A percentile compares a stretch with the other conserved stretches of the same genome.
phyloP scores from a whole-genome alignment of 2,888 invertebrate species.

The Aproaerema taeniolella region DNA sequence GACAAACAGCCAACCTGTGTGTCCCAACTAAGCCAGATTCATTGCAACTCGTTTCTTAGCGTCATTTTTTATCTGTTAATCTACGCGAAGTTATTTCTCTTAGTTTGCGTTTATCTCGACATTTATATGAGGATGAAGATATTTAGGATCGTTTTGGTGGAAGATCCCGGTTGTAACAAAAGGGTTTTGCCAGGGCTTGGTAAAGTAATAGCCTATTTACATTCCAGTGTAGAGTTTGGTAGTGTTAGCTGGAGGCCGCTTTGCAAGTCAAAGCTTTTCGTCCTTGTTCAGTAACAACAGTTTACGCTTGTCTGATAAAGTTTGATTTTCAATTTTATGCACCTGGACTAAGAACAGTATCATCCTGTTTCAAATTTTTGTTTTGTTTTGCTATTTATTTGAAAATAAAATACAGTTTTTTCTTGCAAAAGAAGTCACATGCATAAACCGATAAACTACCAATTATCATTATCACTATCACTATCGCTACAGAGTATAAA shows the following conservation, averaged over 20 bases:
- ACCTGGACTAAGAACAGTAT: no score
- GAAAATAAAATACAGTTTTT: no score
- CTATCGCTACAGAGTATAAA: no score
- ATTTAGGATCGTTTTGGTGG: slow-evolving; percentile 12
- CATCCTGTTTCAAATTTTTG: no score
- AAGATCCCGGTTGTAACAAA: slow-evolving; percentile 1
- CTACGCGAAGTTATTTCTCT: slow-evolving; percentile 34
- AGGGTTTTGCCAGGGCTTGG: slow-evolving; percentile 4
- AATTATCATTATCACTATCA: no score
- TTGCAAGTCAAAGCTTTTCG: neutral
- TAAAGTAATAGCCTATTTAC: slow-evolving; percentile 6
- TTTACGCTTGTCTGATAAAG: neutral
- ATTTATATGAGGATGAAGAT: slow-evolving; percentile 32
- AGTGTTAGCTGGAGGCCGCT: neutral
- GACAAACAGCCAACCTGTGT: slow-evolving; percentile 18
- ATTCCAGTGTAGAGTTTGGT: neutral
- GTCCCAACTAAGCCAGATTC: slow-evolving; percentile 36
- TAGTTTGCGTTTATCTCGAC: slow-evolving; percentile 37
- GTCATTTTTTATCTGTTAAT: slow-evolving; percentile 48
- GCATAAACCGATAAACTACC: no score
- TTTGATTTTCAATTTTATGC: neutral
- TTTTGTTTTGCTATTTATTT: no score
- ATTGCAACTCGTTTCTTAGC: slow-evolving; percentile 34
- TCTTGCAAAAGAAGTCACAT: no score
- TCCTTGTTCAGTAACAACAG: neutral